A percentile compares a stretch with the other conserved stretches of the same genome.
These are phyloP conservation scores for Drosophila kanekoi DNA, from an alignment of 2,888 invertebrate species.

Conservation along the genomic window DNA sequence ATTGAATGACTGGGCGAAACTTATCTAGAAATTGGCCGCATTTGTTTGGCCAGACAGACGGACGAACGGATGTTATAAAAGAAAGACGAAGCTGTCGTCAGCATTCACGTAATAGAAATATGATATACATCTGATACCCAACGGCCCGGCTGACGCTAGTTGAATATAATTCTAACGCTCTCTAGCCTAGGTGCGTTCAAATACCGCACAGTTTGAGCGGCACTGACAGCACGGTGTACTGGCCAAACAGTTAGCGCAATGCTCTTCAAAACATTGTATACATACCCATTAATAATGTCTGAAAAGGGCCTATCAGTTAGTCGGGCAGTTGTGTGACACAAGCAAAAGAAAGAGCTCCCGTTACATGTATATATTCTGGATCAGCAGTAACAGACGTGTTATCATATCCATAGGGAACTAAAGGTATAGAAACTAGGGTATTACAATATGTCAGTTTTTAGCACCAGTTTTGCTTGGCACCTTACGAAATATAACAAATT, in stretches of 20 bases:
- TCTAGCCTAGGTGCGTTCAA: conserved; percentile 3
- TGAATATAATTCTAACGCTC: neutral
- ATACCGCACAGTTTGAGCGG: conserved; percentile 21
- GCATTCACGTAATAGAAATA: conserved; percentile 17
- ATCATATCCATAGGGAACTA: too few relatives aligned
- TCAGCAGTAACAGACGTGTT: too few relatives aligned
- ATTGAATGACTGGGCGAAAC: conserved; percentile 23
- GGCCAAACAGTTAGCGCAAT: conserved; percentile 25
- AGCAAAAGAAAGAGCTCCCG: neutral
- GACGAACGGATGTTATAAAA: neutral
- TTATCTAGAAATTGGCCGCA: conserved; percentile 52
- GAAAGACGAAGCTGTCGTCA: neutral
- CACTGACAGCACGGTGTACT: conserved; percentile 15
- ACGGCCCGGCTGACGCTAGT: neutral
- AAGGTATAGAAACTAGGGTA: too few relatives aligned
- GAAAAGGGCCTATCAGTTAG: neutral
- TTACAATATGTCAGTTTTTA: too few relatives aligned
- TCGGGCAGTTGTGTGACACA: neutral
- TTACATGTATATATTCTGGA: too few relatives aligned
- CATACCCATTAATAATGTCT: neutral
- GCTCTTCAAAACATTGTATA: conserved; percentile 5
- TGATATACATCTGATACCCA: conserved; percentile 15
- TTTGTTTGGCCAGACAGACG: conserved; percentile 24
- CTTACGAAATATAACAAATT: too few relatives aligned
- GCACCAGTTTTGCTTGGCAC: too few relatives aligned